Percentiles rank a stretch among this genome's conserved stretches.
These are phyloP conservation scores for Callaeas wilsoni DNA, from an alignment of 2,113 vertebrate species.

Conservation along the genomic window DNA sequence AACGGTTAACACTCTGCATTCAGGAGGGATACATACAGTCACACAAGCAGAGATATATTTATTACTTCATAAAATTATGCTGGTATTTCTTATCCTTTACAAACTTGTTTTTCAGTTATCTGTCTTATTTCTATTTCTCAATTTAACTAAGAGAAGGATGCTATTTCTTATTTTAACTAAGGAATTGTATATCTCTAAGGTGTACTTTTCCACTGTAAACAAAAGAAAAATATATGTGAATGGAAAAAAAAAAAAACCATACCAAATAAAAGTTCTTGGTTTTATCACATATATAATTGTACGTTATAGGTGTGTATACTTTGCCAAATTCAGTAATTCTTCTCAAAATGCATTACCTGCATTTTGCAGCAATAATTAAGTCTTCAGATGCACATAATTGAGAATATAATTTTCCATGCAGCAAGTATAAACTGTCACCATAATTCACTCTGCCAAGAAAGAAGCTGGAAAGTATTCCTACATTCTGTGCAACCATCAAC, in stretches of 20 bases:
- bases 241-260: accelerated
- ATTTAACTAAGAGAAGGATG: too few relatives aligned
- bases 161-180: background rate
- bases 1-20: background rate
- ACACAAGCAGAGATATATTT: background rate
- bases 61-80: background rate
- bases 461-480: background rate
- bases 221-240: background rate
- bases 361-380: background rate
- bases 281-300: background rate
- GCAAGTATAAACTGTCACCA: background rate
- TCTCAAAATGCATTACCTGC: background rate
- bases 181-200: background rate
- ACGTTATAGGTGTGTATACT: background rate
- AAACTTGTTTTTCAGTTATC: background rate
- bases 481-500: background rate
- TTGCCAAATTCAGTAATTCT: background rate
- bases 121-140: background rate
- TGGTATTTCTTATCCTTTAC: background rate
- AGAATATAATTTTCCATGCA: background rate
- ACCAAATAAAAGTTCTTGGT: background rate
- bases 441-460: background rate
- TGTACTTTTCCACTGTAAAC: background rate
- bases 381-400: background rate
- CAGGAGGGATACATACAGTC: background rate